A percentile compares a stretch with the other conserved stretches of the same genome.
phyloP scores from a whole-genome alignment of 2,113 vertebrate species.

The Nansenia antarctica region DNA sequence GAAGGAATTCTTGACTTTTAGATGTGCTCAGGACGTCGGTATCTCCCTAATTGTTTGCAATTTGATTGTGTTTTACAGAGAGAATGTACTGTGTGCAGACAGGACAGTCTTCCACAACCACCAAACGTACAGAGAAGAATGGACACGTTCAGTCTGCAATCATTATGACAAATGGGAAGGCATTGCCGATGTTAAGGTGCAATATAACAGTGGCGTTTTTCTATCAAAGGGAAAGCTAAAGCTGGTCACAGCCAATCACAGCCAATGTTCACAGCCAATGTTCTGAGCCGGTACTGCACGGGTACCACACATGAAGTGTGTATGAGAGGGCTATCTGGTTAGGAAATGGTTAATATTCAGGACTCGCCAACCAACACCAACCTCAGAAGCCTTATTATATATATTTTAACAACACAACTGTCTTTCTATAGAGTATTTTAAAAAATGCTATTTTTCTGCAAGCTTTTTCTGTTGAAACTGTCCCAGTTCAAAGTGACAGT shows the following conservation, averaged over 20 bases:
- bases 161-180: constrained; percentile 31
- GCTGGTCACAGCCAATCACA: constrained; percentile 25
- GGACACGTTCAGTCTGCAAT: constrained; percentile 23
- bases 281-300: constrained; percentile 23
- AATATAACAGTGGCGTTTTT: constrained; percentile 32
- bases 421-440: constrained; percentile 46
- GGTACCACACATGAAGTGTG: constrained; percentile 27
- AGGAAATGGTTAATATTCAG: constrained; percentile 29
- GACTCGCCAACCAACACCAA: constrained; percentile 38
- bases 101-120: constrained; percentile 13
- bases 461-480: background rate
- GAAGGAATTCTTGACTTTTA: no score
- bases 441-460: constrained; percentile 11
- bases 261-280: background rate
- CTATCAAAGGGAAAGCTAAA: constrained; percentile 40
- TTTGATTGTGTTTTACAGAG: constrained; percentile 44
- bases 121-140: constrained; percentile 40
- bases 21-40: no score
- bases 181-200: constrained; percentile 28
- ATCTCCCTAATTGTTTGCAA: background rate
- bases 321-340: constrained; percentile 18
- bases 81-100: constrained; percentile 4
- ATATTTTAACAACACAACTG: constrained; percentile 18
- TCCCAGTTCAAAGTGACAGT: constrained; percentile 4
- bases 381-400: constrained; percentile 68